Evolutionary conservation across 2,113 vertebrate species (phyloP).

Genomic region (Eupsittula cactorum): DNA sequence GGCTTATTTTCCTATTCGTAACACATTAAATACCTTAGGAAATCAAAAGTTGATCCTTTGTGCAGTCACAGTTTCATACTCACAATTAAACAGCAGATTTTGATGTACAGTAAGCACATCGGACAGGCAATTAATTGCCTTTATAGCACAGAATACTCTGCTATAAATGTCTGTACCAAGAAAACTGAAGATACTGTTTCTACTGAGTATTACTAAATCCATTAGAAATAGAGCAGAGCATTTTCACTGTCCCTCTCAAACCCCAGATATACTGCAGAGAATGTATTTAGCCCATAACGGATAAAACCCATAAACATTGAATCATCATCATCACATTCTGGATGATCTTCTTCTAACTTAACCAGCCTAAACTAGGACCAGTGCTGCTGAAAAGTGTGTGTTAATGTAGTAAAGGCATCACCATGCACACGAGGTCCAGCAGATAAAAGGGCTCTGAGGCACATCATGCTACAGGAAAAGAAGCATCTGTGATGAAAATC

Average conservation of each 20-base stretch:
- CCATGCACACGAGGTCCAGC: not conserved
- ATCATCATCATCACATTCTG: not conserved
- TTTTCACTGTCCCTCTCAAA: not conserved
- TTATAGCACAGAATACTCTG: not conserved
- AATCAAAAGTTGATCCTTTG: slow-evolving; percentile 52
- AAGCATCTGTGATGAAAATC: slow-evolving; percentile 5
- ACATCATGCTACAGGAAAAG: slow-evolving; percentile 26
- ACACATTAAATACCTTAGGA: slow-evolving; percentile 16
- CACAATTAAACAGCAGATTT: slow-evolving; percentile 56
- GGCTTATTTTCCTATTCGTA: slow-evolving; percentile 2
- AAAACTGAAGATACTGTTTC: not conserved
- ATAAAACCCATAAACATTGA: slow-evolving; percentile 20
- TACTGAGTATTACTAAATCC: slow-evolving; percentile 10
- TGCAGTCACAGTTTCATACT: not conserved
- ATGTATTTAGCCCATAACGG: not conserved
- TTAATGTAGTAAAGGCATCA: not conserved
- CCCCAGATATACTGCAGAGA: not conserved
- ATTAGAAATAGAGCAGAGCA: not conserved
- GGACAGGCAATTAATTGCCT: slow-evolving; percentile 56
- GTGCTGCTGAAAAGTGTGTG: not conserved
- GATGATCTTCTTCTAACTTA: slow-evolving; percentile 23
- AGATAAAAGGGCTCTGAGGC: slow-evolving; percentile 27
- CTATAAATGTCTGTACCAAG: not conserved
- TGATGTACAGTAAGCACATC: slow-evolving; percentile 33
- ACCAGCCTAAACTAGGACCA: not conserved